phyloP scores from a whole-genome alignment of 2,113 vertebrate genomes.

The Neogobius melanostomus region DNA sequence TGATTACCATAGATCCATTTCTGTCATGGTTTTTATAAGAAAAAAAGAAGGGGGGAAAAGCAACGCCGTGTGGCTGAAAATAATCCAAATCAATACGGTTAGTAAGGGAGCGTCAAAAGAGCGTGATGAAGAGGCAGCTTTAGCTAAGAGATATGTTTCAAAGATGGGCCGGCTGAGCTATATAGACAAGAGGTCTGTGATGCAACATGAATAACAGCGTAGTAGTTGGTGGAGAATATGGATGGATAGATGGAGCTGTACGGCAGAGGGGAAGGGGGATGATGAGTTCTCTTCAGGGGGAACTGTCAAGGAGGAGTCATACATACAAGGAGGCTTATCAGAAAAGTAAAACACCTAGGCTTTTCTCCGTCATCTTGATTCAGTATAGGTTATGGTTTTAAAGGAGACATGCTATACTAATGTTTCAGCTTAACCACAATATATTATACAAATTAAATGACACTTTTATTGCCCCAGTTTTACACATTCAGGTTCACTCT shows the following conservation, averaged over 20 bases:
- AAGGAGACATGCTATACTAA: no score
- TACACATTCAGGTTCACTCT: no score
- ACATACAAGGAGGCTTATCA: neutral
- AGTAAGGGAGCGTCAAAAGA: conserved; percentile 57
- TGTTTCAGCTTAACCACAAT: no score
- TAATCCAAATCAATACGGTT: conserved; percentile 71
- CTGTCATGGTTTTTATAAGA: conserved; percentile 61
- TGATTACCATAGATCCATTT: conserved; percentile 78
- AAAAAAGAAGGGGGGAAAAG: conserved; percentile 27
- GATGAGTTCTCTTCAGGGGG: conserved; percentile 10
- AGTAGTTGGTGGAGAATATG: conserved; percentile 6
- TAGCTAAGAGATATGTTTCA: conserved; percentile 68
- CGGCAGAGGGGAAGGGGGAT: conserved; percentile 13
- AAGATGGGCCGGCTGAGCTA: conserved; percentile 61
- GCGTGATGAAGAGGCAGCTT: conserved; percentile 60
- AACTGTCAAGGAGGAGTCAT: conserved; percentile 4
- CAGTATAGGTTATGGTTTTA: no score
- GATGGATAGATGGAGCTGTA: conserved; percentile 23
- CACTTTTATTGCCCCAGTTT: no score
- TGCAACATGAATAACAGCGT: conserved; percentile 62
- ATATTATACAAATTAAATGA: no score
- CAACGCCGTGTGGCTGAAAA: conserved; percentile 57
- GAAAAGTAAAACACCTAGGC: neutral
- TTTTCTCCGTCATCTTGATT: no score
- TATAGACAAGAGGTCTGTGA: conserved; percentile 50